Conservation (phyloP, 2,797 vertebrate species). For the Chloroceryle inda region DNA sequence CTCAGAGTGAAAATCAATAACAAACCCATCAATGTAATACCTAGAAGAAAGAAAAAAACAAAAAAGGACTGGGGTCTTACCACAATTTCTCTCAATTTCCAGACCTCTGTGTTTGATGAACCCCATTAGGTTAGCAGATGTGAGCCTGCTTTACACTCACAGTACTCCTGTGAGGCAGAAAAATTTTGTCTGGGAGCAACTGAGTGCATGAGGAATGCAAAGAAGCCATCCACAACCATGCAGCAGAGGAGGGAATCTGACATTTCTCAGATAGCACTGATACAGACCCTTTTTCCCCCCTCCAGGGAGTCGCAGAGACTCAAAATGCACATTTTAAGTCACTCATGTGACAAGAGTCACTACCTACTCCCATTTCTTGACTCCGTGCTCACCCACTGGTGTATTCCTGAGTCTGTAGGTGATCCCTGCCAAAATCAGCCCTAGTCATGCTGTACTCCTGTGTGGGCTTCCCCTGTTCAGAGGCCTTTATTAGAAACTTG, state of each 20-base stretch:
- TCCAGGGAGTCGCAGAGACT: not conserved
- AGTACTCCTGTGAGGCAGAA: not conserved
- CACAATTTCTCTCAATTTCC: not conserved
- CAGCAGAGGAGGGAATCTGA: not conserved
- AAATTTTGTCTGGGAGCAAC: not conserved
- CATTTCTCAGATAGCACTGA: not conserved
- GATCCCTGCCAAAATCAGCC: not conserved
- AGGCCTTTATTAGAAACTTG: not conserved
- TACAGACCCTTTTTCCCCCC: not conserved
- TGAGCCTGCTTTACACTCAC: not conserved
- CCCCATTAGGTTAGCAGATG: not conserved
- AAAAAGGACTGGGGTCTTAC: not conserved
- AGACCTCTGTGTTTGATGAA: rapidly evolving
- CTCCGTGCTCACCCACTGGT: not conserved
- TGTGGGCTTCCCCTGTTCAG: rapidly evolving
- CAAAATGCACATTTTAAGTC: not conserved
- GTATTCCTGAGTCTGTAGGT: not conserved
- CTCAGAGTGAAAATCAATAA: not conserved
- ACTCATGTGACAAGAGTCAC: not conserved
- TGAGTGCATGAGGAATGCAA: not conserved
- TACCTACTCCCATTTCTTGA: not conserved
- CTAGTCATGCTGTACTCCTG: not conserved
- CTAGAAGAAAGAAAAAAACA: not conserved
- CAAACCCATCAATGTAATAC: not conserved
- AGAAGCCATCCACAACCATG: rapidly evolving